These are phyloP conservation scores for Apamea epomidion DNA, from an alignment of 2,888 invertebrate species.

Conservation along the genomic window DNA sequence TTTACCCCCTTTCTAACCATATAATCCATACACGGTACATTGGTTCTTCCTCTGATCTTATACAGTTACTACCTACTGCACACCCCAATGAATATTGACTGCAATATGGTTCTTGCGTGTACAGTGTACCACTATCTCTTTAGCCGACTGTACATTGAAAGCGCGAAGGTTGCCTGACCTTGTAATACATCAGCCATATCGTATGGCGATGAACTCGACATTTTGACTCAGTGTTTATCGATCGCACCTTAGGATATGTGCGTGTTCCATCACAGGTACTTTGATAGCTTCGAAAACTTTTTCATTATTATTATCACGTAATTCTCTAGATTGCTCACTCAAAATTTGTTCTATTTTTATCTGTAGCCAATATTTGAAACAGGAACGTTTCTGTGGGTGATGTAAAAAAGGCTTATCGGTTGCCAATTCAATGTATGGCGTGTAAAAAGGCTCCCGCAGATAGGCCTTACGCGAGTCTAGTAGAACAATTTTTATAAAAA, in stretches of 20 bases:
- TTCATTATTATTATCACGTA: slow-evolving; percentile 45
- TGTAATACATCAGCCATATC: slow-evolving; percentile 81
- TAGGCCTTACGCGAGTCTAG: not conserved
- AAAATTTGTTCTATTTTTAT: slow-evolving; percentile 37
- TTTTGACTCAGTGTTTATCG: slow-evolving; percentile 74
- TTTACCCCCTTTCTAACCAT: not conserved
- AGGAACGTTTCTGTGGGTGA: slow-evolving; percentile 2
- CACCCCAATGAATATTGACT: not conserved
- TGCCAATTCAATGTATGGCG: slow-evolving; percentile 5
- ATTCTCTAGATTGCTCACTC: slow-evolving; percentile 26
- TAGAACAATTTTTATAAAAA: not conserved
- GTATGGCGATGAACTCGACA: slow-evolving; percentile 77
- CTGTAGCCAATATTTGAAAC: slow-evolving; percentile 26
- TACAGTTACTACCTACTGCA: not conserved
- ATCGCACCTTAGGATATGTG: slow-evolving; percentile 71
- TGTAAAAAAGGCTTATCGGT: slow-evolving; percentile 15
- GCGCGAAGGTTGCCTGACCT: slow-evolving; percentile 80
- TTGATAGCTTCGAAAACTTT: slow-evolving; percentile 41
- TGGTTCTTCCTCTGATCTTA: not conserved
- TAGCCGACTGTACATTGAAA: slow-evolving; percentile 53
- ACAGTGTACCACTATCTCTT: slow-evolving; percentile 11
- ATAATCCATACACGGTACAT: not conserved
- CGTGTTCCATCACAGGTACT: slow-evolving; percentile 45
- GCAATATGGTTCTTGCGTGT: not conserved
- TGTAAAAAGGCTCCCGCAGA: not conserved